A percentile compares a stretch with the other conserved stretches of the same genome.
phyloP scores from a whole-genome alignment of 2,113 vertebrate species.

The Cinclus mexicanus region DNA sequence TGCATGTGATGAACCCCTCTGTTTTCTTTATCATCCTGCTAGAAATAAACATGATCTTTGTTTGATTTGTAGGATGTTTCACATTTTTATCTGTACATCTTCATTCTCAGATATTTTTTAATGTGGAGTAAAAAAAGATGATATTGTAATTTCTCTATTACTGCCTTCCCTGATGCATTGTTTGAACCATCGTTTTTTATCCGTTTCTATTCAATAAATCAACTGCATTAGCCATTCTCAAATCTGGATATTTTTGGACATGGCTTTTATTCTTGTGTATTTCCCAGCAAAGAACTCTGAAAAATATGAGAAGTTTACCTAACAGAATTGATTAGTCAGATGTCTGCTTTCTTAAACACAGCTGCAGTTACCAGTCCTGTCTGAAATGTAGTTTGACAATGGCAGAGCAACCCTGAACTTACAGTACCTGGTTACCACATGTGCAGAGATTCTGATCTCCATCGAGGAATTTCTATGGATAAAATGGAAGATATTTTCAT shows the following conservation, averaged over 20 bases:
- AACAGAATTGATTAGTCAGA: conserved; percentile 15
- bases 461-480: neutral
- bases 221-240: neutral
- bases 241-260: neutral
- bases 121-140: neutral
- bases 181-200: conserved; percentile 47
- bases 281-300: conserved; percentile 20
- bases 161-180: neutral
- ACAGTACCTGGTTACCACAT: neutral
- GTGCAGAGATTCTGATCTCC: neutral
- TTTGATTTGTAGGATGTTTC: neutral
- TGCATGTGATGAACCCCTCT: neutral
- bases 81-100: neutral
- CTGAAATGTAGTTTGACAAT: neutral
- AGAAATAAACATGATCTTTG: neutral
- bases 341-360: conserved; percentile 17
- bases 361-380: neutral
- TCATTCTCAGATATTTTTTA: neutral
- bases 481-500: neutral
- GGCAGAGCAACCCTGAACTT: neutral
- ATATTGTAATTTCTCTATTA: neutral
- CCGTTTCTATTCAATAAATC: conserved; percentile 26
- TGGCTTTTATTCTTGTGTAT: neutral
- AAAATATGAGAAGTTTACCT: conserved; percentile 30
- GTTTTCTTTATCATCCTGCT: neutral